Evolutionary conservation across 2,888 invertebrate genomes (phyloP), one percentile per base, ranked within the genome.

Genomic region (Lottia scabra): DNA sequence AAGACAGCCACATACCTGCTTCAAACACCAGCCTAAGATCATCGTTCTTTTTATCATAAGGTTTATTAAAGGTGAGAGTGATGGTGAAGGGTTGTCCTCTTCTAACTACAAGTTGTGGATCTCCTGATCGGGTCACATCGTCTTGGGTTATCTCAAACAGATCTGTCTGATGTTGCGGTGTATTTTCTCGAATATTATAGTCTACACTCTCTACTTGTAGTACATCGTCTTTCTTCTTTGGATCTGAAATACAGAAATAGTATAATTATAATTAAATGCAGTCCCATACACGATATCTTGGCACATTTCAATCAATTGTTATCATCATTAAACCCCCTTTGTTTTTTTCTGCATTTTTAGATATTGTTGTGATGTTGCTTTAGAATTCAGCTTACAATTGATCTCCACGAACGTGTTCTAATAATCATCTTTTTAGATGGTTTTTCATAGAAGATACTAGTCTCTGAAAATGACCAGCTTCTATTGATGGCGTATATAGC

Each of bases 1-100:
- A 56, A 56, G 19, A 27, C 16, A 48, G 12, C 10, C 13, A 68
- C 77, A 70, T 46, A 84, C 84, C 84, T 44, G 75, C 75, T 43
- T 80, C 94, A 87, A 96, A 96, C 72, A 96, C 94, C 81, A 96
- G 93, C 56, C 95, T 95, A 64, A 97, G 91, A 10, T 94, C 95
- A 90, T 97, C 96, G 84, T 91, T 92, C 19, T 91, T 91, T 26
- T 93, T 92, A 82, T 94, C 93, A 88, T 94, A 97, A 16, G 93
- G 92, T 78, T 93, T 91, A 84, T 93, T 95, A 73, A 96, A 94
- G 64, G 93, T 90, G 26, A 95, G 87, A 0, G 93, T 93, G 6
- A 94, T 90, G 74, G 92, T 93, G 90, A 95, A 95, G 0, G 92
- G 91, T 83, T 94, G 93, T 0, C 95, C 95, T 38, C 95, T 91